Evolutionary conservation across 1,140 invertebrate species (phyloP), one percentile per base, ranked within the genome.

Genomic region (Laupala kohalensis): DNA sequence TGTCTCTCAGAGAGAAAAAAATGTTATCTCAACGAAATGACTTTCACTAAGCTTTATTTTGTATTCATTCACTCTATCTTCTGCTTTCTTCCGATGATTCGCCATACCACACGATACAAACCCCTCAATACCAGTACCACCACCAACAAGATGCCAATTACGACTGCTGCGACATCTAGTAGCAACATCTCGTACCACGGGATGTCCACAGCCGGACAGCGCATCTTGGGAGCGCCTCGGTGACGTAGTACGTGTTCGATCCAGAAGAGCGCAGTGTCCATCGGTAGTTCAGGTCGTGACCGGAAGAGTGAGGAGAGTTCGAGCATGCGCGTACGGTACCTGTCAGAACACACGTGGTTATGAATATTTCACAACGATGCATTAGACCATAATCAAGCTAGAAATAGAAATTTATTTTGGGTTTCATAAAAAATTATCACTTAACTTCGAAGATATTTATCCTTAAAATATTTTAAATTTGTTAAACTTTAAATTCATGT

Each of bases 161-260:
- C 37, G 69, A 77, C 74, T 1, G 66, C 66, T 37, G 75, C 75
- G 24, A 83, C 77, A 74, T 84, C 83, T 0, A 84, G 23, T 64
- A 84, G 80, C 69, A 53, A 13, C 37, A 53, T 9, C 75, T 84
- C 77, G 77, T 82, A 85, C 81, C 83, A 84, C 0, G 70, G 28
- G 9, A 83, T 71, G 27, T 81, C 75, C 69, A 81, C 72, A 0
- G 78, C 75, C 0, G 81, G 75, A 3, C 83, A 83, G 74, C 79
- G 80, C 15, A 86, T 75, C 72, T 79, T 78, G 24, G 66, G 64
- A 27, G 78, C 77, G 12, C 79, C 77, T 53, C 76, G 72, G 69
- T 79, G 75, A 15, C 78, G 74, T 12, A 80, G 69, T 12, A 79
- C 76, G 70, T 80, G 78, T 63, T 80, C 78, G 2, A 74, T 75